phyloP scores from a whole-genome alignment of 2,888 invertebrate genomes.

The Choristoneura rosaceana region DNA sequence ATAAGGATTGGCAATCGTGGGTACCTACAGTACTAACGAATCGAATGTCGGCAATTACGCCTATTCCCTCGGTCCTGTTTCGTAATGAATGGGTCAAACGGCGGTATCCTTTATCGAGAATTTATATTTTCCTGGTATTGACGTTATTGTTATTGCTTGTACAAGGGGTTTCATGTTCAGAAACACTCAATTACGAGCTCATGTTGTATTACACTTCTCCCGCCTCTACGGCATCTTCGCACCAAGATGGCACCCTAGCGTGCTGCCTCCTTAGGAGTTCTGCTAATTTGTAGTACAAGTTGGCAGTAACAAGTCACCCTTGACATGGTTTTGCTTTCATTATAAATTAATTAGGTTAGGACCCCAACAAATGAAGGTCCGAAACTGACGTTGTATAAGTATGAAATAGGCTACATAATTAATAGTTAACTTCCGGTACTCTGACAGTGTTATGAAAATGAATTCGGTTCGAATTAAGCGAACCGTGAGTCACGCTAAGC shows the following conservation, averaged over 20 bases:
- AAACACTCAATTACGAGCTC: background rate
- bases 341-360: conserved; percentile 25
- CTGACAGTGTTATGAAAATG: conserved; percentile 42
- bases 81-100: conserved; percentile 33
- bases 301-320: conserved; percentile 28
- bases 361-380: background rate
- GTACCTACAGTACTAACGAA: conserved; percentile 15
- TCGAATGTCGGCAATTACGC: conserved; percentile 41
- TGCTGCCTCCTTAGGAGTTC: conserved; percentile 10
- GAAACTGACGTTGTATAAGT: conserved; percentile 4
- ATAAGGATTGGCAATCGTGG: conserved; percentile 30
- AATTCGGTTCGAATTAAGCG: conserved; percentile 40
- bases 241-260: background rate
- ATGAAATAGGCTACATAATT: conserved; percentile 26
- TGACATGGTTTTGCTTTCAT: conserved; percentile 40
- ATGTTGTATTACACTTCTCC: background rate
- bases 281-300: conserved; percentile 21
- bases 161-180: conserved; percentile 4
- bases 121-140: conserved; percentile 29
- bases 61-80: conserved; percentile 39
- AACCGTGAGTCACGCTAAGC: conserved; percentile 42
- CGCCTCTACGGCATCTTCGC: background rate
- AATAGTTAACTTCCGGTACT: conserved; percentile 32
- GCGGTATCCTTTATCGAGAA: conserved; percentile 36
- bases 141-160: conserved; percentile 33